A percentile compares a stretch with the other conserved stretches of the same genome.
Evolutionary conservation across 2,888 invertebrate genomes (phyloP).

Genomic region (Entomobrya multifasciata): DNA sequence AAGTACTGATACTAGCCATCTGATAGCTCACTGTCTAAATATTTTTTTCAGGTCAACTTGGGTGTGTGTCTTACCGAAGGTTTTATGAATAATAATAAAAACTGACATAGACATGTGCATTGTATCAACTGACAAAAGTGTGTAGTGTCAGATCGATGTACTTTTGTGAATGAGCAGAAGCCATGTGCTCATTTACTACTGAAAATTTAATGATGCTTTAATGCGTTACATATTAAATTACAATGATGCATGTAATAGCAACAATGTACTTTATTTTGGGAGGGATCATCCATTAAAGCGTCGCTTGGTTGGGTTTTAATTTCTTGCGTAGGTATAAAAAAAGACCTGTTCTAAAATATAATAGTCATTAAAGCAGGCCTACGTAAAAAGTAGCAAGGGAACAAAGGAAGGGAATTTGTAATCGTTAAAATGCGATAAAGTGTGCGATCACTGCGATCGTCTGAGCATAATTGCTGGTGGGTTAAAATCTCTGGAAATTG

Average conservation of each 20-base stretch:
- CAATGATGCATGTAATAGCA: background rate
- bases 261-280: background rate
- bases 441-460: too few species aligned
- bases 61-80: constrained; percentile 14
- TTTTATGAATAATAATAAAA: background rate
- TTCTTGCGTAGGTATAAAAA: background rate
- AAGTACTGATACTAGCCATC: background rate
- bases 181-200: constrained; percentile 10
- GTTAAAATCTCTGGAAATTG: background rate
- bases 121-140: background rate
- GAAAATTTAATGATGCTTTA: background rate
- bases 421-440: background rate
- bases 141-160: background rate
- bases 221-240: background rate
- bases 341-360: background rate
- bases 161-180: background rate
- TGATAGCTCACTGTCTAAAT: background rate
- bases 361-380: background rate
- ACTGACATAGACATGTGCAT: background rate
- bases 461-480: background rate
- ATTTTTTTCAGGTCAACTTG: constrained; percentile 36
- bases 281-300: background rate
- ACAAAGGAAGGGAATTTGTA: background rate
- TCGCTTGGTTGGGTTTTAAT: constrained; percentile 26
- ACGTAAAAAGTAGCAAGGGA: background rate